Evolutionary conservation across 2,888 invertebrate species (phyloP), one percentile per base, ranked within the genome.

Genomic region (Helleia helle): DNA sequence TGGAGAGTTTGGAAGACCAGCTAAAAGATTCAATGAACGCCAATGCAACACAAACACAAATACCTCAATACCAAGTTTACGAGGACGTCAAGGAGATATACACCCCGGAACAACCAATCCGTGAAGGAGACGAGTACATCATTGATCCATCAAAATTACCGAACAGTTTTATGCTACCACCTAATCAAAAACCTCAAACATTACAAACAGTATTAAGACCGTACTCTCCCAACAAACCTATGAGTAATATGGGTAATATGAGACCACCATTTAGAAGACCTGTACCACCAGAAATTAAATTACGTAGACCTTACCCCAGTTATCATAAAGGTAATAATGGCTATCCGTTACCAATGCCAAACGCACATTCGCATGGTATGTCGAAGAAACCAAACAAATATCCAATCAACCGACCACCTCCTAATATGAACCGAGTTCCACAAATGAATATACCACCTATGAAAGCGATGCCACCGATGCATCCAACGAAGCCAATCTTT

Each of bases 191-290:
- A 41, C 86, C 86, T 0, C 59, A 83, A 40, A 86, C 86, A 1
- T 53, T 86, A 12, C 86, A 86, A 48, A 62, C 79, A 3, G 86
- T 85, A 1, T 52, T 86, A 50, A 61, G 83, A 2, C 85, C 86
- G 0, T 65, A 52, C 14, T 58, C 62, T 4, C 67, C 69, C 1
- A 62, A 56, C 30, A 68, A 65, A 27, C 71, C 65, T 0, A 58
- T 52, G 42, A 65, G 60, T 4, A 65, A 68, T 25, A 62, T 64
- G 51, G 59, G 80, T n/a, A n/a, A n/a, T n/a, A n/a, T n/a, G n/a
- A n/a, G n/a, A 43, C 79, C 79, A 15, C 71, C 70, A 0, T 84
- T 71, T 47, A 66, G 83, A 29, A 65, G 83, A 6, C 84, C 85
- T 1, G 54, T 56, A 2, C 83, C 83, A 0, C 83, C 81, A n/a